Conservation (phyloP, 1,140 invertebrate species). For the Drosophila murphyi region DNA sequence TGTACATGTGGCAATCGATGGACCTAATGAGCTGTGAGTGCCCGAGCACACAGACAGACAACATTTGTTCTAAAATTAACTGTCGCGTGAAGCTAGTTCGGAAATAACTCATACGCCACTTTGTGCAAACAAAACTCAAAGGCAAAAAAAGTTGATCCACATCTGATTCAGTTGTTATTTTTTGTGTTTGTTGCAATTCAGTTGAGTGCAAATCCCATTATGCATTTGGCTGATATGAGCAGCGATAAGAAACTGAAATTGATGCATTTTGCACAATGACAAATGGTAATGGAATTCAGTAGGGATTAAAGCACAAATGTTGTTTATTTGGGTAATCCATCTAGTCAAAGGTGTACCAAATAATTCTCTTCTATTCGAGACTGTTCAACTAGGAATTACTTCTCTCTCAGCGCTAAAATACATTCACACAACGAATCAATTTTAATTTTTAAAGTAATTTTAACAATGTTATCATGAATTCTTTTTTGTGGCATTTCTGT, state of each 20-base stretch:
- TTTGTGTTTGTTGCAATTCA: constrained; percentile 17
- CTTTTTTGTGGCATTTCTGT: no score
- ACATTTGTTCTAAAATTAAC: constrained; percentile 66
- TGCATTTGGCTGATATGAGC: constrained; percentile 16
- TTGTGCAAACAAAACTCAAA: constrained; percentile 2
- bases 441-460: no score
- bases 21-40: constrained; percentile 70
- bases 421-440: no score
- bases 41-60: constrained; percentile 56
- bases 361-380: no score
- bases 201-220: constrained; percentile 19
- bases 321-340: neutral
- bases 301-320: neutral
- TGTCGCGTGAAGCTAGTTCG: constrained; percentile 26
- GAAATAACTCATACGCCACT: constrained; percentile 56
- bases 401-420: no score
- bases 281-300: neutral
- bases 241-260: neutral
- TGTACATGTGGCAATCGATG: constrained; percentile 59
- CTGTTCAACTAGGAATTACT: no score
- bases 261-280: neutral
- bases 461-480: no score
- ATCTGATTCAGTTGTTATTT: neutral
- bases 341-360: neutral
- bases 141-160: neutral